phyloP scores from a whole-genome alignment of 1,140 invertebrate species.

The Solen grandis region DNA sequence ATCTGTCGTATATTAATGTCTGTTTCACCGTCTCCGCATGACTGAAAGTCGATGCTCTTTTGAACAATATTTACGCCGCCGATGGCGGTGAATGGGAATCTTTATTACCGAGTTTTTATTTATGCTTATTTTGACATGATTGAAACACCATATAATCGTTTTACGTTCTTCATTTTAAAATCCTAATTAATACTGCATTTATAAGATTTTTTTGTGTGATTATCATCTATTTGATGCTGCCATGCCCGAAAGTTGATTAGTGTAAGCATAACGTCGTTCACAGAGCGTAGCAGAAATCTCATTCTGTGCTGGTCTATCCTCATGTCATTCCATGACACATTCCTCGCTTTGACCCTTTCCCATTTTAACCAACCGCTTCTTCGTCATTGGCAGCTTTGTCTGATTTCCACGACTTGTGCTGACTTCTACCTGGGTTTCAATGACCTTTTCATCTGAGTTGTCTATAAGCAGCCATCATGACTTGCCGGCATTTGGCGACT shows the following conservation, averaged over 20 bases:
- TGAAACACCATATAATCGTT: too few relatives aligned
- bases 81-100: too few relatives aligned
- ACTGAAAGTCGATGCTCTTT: too few relatives aligned
- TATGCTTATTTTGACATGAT: too few relatives aligned
- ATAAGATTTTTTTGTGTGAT: too few relatives aligned
- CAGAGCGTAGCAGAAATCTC: slow-evolving; percentile 23
- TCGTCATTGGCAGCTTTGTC: slow-evolving; percentile 17
- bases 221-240: too few relatives aligned
- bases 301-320: slow-evolving; percentile 2
- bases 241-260: slow-evolving; percentile 11
- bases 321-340: slow-evolving; percentile 24
- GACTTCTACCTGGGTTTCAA: background rate
- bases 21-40: too few relatives aligned
- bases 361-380: slow-evolving; percentile 22
- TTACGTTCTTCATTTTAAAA: too few relatives aligned
- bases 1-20: too few relatives aligned
- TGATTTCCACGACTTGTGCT: slow-evolving; percentile 2
- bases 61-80: too few relatives aligned
- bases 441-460: slow-evolving; percentile 35
- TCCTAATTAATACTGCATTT: too few relatives aligned
- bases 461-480: slow-evolving; percentile 50
- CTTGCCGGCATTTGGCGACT: slow-evolving; percentile 25
- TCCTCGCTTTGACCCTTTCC: slow-evolving; percentile 15
- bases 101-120: too few relatives aligned
- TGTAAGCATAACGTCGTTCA: slow-evolving; percentile 1